Evolutionary conservation across 2,113 vertebrate species (phyloP).

Genomic region (Pterocles orientalis): DNA sequence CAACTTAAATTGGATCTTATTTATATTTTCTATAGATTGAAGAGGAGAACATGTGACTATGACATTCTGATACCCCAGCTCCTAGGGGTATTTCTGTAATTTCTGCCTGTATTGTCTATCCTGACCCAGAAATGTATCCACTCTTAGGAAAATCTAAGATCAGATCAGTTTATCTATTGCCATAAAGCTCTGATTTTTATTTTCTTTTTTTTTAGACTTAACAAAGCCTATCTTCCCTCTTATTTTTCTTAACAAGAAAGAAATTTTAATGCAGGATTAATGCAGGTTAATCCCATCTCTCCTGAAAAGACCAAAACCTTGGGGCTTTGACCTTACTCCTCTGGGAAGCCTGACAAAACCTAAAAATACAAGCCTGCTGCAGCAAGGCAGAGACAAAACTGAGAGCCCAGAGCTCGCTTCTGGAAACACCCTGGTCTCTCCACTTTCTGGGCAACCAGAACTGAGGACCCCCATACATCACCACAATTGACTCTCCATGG

Average conservation of each 20-base stretch:
- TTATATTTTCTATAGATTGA: neutral
- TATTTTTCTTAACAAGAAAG: neutral
- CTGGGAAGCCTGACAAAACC: neutral
- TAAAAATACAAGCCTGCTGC: neutral
- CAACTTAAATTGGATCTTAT: neutral
- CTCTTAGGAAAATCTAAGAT: neutral
- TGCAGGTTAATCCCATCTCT: neutral
- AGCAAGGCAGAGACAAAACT: neutral
- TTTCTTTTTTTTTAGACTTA: neutral
- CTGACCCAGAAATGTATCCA: neutral
- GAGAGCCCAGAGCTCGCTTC: neutral
- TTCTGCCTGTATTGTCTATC: neutral
- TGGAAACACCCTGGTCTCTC: neutral
- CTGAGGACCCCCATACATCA: neutral
- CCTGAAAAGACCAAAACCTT: neutral
- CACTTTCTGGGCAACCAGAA: fast-evolving
- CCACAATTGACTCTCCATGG: neutral
- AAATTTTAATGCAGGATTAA: neutral
- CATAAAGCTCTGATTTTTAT: neutral
- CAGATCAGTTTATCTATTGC: neutral
- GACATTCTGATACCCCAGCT: neutral
- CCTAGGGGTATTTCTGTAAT: neutral
- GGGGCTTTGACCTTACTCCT: neutral
- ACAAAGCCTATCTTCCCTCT: neutral
- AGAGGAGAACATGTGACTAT: neutral